Percentiles rank a stretch among this genome's conserved stretches.
phyloP scores from a whole-genome alignment of 2,888 invertebrate genomes.

The Drosophila cracens region DNA sequence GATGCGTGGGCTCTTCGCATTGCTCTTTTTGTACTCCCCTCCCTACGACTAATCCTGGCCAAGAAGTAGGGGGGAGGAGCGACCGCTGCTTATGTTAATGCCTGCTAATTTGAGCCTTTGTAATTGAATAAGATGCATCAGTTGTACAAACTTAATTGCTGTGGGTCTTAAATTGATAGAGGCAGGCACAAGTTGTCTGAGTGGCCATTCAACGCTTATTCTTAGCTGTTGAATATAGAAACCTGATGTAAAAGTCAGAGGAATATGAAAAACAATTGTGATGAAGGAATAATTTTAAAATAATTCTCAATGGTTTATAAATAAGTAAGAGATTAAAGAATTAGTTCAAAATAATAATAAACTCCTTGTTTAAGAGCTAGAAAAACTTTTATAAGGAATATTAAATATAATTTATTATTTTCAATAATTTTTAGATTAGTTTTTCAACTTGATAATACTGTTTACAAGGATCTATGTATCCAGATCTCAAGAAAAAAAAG shows the following conservation, averaged over 20 bases:
- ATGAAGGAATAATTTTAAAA: background rate
- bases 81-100: conserved; percentile 65
- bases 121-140: conserved; percentile 78
- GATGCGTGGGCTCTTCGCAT: conserved; percentile 53
- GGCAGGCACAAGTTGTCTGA: conserved; percentile 3
- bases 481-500: background rate
- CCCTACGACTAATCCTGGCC: background rate
- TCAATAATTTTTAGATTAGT: background rate
- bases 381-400: background rate
- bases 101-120: conserved; percentile 68
- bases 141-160: conserved; percentile 18
- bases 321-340: background rate
- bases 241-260: background rate
- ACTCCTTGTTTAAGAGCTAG: background rate
- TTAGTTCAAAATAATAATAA: background rate
- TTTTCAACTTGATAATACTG: background rate
- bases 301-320: background rate
- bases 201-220: conserved; percentile 30
- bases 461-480: background rate
- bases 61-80: conserved; percentile 20
- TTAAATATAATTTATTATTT: background rate
- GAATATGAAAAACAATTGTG: background rate
- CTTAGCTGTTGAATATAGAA: conserved; percentile 8
- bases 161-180: conserved; percentile 45
- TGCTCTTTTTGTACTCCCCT: conserved; percentile 5